Percentiles rank a stretch among this genome's conserved stretches.
Conservation (phyloP, 2,797 vertebrate species). For the Ispidina picta region DNA sequence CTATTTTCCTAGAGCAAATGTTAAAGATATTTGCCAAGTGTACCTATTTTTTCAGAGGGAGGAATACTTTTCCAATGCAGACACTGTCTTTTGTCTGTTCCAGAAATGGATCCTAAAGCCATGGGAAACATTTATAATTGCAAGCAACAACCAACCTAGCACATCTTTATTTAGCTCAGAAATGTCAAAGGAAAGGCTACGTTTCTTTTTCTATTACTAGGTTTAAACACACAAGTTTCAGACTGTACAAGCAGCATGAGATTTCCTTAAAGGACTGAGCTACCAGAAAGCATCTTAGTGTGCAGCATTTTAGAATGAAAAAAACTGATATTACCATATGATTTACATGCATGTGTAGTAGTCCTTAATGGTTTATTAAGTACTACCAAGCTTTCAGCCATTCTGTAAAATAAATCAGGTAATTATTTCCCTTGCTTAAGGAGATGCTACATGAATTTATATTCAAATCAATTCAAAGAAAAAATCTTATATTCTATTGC, state of each 20-base stretch:
- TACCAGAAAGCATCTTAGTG: neutral
- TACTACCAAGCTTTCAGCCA: neutral
- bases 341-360: neutral
- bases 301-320: neutral
- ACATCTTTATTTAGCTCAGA: neutral
- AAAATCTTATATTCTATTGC: neutral
- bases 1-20: neutral
- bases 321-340: rapidly evolving
- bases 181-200: neutral
- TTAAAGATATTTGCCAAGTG: neutral
- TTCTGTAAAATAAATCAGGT: neutral
- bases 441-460: neutral
- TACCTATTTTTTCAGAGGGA: neutral
- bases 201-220: neutral
- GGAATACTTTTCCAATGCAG: neutral
- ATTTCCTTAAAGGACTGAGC: neutral
- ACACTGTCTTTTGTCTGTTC: neutral
- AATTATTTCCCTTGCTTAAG: neutral
- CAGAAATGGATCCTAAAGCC: neutral
- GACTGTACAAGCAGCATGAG: neutral
- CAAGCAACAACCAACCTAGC: neutral
- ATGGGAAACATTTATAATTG: neutral
- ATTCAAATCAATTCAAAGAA: neutral
- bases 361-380: neutral
- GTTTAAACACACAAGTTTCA: neutral